These are phyloP conservation scores for Syngnathus acus DNA, from an alignment of 2,797 vertebrate genomes.

Conservation along the genomic window DNA sequence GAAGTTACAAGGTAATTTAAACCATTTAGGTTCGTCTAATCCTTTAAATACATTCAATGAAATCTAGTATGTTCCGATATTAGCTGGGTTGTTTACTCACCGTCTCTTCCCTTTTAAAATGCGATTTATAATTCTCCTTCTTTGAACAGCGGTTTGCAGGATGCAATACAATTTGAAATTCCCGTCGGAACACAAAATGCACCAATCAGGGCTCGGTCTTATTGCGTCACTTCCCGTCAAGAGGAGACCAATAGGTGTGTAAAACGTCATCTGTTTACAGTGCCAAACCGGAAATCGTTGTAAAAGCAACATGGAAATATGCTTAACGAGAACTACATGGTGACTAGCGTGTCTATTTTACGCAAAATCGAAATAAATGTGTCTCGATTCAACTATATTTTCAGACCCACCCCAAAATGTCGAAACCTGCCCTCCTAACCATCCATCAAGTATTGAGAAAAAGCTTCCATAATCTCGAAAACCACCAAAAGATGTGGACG, in stretches of 20 bases:
- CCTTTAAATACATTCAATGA: no score
- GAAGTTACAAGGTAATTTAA: background rate
- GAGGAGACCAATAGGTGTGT: constrained; percentile 14
- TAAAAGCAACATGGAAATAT: constrained; percentile 16
- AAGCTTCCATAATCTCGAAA: constrained; percentile 63
- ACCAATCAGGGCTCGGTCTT: constrained; percentile 33
- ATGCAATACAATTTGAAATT: constrained; percentile 49
- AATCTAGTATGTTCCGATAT: background rate
- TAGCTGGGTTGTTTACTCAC: constrained; percentile 8
- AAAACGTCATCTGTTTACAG: constrained; percentile 24
- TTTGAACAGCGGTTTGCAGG: constrained; percentile 6
- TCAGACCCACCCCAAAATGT: constrained; percentile 52
- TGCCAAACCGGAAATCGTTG: constrained; percentile 31
- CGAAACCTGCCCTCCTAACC: constrained; percentile 36
- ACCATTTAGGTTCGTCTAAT: background rate
- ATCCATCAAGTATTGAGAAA: constrained; percentile 66
- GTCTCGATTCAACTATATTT: no score
- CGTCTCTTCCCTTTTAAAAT: background rate
- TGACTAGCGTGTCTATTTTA: background rate
- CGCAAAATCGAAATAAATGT: background rate
- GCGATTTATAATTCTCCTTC: no score
- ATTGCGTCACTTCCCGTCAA: background rate
- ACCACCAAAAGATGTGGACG: constrained; percentile 63
- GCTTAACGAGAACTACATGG: background rate
- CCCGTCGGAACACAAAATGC: background rate